A percentile compares a stretch with the other conserved stretches of the same genome.
Evolutionary conservation across 64 coral and sea anemone genomes (phyloP).

Genomic region (Platygyra sinensis): DNA sequence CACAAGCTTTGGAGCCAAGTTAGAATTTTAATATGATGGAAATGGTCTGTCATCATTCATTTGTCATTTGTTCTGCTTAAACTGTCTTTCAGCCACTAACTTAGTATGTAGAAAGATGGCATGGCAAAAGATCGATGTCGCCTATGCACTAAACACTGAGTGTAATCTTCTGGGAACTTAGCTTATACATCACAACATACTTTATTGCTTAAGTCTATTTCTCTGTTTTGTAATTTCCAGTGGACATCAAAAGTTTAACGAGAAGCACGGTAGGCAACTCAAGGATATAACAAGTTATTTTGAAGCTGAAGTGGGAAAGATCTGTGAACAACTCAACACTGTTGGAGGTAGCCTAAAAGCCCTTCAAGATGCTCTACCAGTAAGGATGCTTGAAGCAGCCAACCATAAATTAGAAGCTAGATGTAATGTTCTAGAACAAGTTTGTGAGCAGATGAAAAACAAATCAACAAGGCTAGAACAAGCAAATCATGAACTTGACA

Average conservation of each 20-base stretch:
- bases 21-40: no score
- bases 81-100: no score
- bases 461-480: conserved; percentile 75
- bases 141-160: no score
- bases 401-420: conserved; percentile 80
- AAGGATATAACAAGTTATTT: conserved; percentile 63
- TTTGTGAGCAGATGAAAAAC: conserved; percentile 76
- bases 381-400: conserved; percentile 86
- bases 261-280: conserved; percentile 66
- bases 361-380: conserved; percentile 81
- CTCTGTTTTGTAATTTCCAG: neutral
- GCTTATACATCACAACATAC: no score
- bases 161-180: no score
- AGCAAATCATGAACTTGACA: conserved; percentile 71
- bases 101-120: no score
- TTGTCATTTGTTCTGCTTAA: no score
- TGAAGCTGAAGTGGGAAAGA: conserved; percentile 65
- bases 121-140: no score
- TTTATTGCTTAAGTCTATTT: no score
- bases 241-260: conserved; percentile 49
- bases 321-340: conserved; percentile 52
- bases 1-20: no score
- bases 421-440: conserved; percentile 80
- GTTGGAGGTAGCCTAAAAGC: conserved; percentile 58
- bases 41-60: no score